phyloP scores from a whole-genome alignment of 2,797 vertebrate species.

The Schizopygopsis malacanthus region DNA sequence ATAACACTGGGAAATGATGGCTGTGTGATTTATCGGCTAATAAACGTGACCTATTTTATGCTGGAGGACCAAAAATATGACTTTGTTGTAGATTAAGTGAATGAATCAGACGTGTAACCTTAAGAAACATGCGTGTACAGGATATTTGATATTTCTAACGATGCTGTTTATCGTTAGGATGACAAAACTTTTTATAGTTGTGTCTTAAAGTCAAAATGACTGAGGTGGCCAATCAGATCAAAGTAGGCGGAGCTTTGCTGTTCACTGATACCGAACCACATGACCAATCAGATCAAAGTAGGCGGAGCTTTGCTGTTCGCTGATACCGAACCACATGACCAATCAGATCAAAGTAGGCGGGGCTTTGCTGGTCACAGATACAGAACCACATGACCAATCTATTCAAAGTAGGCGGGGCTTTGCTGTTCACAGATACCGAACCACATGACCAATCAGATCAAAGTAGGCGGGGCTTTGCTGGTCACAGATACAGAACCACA shows the following conservation, averaged over 20 bases:
- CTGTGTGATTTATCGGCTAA: not conserved
- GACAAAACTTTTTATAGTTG: not conserved
- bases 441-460: no score
- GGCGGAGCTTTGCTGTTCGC: no score
- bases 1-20: not conserved
- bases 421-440: no score
- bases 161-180: not conserved
- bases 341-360: not conserved
- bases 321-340: no score
- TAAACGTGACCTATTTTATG: not conserved
- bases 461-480: no score
- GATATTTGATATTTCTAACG: not conserved
- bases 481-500: no score
- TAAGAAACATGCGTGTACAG: not conserved
- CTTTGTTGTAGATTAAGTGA: not conserved
- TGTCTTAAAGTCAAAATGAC: not conserved
- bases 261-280: accelerated
- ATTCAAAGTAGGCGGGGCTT: not conserved
- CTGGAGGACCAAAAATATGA: not conserved
- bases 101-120: not conserved
- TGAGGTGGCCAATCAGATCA: not conserved
- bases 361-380: not conserved
- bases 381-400: not conserved
- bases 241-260: not conserved
- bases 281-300: not conserved